Percentiles rank a stretch among this genome's conserved stretches.
Evolutionary conservation across 2,113 vertebrate genomes (phyloP).

Genomic region (Notothenia coriiceps): DNA sequence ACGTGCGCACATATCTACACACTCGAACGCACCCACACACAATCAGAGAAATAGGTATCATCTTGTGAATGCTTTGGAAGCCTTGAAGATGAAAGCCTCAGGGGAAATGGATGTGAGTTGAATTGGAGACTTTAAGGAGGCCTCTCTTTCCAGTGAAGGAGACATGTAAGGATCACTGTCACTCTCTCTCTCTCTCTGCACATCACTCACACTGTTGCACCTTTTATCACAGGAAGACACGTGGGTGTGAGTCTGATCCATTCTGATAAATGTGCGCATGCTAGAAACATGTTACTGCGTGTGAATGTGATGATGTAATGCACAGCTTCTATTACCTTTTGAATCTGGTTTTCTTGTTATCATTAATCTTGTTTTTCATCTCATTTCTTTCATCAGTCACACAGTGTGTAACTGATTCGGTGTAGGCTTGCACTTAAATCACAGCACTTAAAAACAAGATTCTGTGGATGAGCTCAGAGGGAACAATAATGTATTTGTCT

Average conservation of each 20-base stretch:
- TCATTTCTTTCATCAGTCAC: slow-evolving; percentile 37
- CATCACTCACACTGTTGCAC: slow-evolving; percentile 2
- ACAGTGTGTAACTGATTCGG: slow-evolving; percentile 24
- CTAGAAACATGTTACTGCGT: not conserved
- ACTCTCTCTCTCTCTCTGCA: not conserved
- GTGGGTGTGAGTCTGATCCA: slow-evolving; percentile 11
- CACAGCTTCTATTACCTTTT: not conserved
- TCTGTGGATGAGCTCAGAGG: slow-evolving; percentile 7
- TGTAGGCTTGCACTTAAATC: slow-evolving; percentile 24
- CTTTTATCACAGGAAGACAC: slow-evolving; percentile 20
- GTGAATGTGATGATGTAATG: not conserved
- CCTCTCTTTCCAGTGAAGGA: slow-evolving; percentile 33
- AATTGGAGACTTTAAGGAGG: slow-evolving; percentile 37
- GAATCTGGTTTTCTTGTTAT: not conserved
- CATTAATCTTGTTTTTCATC: slow-evolving; percentile 24
- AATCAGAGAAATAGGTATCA: slow-evolving; percentile 56
- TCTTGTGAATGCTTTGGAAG: slow-evolving; percentile 46
- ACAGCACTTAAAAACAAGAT: slow-evolving; percentile 42
- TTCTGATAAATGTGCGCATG: not conserved
- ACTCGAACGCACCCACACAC: not conserved
- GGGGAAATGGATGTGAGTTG: slow-evolving; percentile 50
- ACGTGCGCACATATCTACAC: not conserved
- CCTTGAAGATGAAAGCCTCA: slow-evolving; percentile 65
- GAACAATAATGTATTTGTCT: slow-evolving; percentile 24
- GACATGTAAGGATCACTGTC: slow-evolving; percentile 35